phyloP scores from a whole-genome alignment of 2,797 vertebrate genomes.

The Pyrocephalus nanus region DNA sequence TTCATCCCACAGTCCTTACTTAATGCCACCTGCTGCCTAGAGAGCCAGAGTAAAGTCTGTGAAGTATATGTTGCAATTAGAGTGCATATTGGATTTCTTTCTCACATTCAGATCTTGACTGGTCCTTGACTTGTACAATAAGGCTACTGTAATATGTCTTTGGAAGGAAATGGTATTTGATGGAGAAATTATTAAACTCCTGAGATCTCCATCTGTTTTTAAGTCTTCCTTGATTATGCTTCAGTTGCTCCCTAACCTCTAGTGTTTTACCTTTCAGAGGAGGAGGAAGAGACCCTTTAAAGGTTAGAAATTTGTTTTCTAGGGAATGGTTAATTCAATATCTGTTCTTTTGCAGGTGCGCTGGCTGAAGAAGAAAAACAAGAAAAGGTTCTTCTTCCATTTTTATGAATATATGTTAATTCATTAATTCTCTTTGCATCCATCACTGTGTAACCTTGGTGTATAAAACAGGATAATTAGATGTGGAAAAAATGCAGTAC shows the following conservation, averaged over 20 bases:
- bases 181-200: neutral
- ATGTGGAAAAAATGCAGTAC: neutral
- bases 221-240: neutral
- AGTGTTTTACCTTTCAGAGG: neutral
- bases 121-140: neutral
- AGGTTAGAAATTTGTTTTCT: neutral
- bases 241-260: neutral
- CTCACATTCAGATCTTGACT: neutral
- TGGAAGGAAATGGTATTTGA: neutral
- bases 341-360: neutral
- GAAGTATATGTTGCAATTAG: neutral
- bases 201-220: neutral
- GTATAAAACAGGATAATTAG: neutral
- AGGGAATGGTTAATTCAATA: neutral
- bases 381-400: neutral
- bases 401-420: neutral
- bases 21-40: neutral
- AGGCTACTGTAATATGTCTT: neutral
- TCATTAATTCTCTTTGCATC: neutral
- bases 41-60: neutral
- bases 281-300: neutral
- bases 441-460: neutral
- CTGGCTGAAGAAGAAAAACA: neutral
- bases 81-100: neutral
- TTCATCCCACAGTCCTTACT: neutral